Percentiles rank a stretch among this genome's conserved stretches.
These are phyloP conservation scores for Hesperia comma DNA, from an alignment of 2,888 invertebrate genomes.

Conservation along the genomic window DNA sequence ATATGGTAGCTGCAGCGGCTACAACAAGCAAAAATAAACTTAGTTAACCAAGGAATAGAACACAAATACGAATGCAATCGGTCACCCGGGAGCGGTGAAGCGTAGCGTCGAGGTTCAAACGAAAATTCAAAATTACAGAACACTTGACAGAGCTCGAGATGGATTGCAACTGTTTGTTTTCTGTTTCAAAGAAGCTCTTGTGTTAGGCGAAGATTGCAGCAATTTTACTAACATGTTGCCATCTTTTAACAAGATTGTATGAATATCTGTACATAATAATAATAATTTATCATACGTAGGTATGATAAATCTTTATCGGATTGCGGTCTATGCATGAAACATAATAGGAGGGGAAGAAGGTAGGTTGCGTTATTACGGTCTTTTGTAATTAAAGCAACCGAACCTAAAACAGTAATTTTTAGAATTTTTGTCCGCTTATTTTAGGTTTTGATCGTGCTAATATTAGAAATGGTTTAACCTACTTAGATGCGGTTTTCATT, in stretches of 20 bases:
- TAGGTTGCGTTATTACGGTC: too few species aligned
- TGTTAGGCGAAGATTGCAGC: conserved; percentile 19
- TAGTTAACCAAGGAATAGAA: conserved; percentile 40
- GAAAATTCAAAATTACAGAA: conserved; percentile 38
- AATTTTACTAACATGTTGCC: conserved; percentile 2
- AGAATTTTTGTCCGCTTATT: too few species aligned
- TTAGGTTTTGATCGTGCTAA: too few species aligned
- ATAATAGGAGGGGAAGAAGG: too few species aligned
- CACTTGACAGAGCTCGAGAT: conserved; percentile 36
- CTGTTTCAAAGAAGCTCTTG: conserved; percentile 30
- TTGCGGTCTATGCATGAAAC: too few species aligned
- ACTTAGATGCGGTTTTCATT: too few species aligned
- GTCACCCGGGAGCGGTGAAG: conserved; percentile 35
- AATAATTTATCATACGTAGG: too few species aligned
- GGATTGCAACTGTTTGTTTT: conserved; percentile 34
- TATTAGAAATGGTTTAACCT: too few species aligned
- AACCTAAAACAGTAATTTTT: too few species aligned
- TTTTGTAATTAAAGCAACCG: too few species aligned
- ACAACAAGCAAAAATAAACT: conserved; percentile 71
- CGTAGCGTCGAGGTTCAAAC: conserved; percentile 42
- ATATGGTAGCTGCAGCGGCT: conserved; percentile 94
- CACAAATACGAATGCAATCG: conserved; percentile 13
- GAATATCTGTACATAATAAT: too few species aligned
- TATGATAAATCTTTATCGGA: too few species aligned
- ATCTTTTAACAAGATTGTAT: neutral